Base-by-base conservation (phyloP, 1,140 invertebrate species). In the Vanessa tameamea region DNA sequence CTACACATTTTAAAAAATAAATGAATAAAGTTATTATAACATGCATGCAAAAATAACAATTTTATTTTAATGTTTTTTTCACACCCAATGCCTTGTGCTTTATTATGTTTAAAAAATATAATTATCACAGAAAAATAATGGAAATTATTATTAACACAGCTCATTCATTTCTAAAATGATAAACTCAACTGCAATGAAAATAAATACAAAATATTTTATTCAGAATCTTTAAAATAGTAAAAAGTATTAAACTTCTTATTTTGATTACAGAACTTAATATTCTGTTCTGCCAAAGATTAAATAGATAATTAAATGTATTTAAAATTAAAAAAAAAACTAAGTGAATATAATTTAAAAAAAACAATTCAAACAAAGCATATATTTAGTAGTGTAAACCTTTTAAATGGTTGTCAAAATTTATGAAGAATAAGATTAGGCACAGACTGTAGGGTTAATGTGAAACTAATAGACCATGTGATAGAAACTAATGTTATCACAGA, bases 401-500 rank as follows among this genome's bases (percentile, higher is more conserved):
- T 37, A 67, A 68, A 68, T 53, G 57, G 15, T 26, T n/a, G 47
- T 73, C 64, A 57, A 68, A 69, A 73, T 20, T 37, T 68, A 61
- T 48, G n/a, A 69, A 68, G 57, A 51, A 47, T 69, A 64, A 61
- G 20, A 67, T 69, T 74, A 69, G 66, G 75, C 74, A 72, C 61
- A 69, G 31, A 66, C 47, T 66, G 69, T 61, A 61, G 70, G 65
- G 70, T 69, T 31, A 16, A 68, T 20, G 53, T 72, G 47, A 66
- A 57, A 64, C 50, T 78, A 73, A 72, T 68, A 73, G 16, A 23
- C 23, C 16, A 57, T n/a, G 23, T 20, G 16, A 85, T 83, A 83
- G 78, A 74, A 84, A 79, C 72, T 79, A 73, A 79, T 83, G 79
- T 83, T 88, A 88, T 89, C 87, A 89, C 87, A 89, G 87, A 89